Percentiles rank a stretch among this genome's conserved stretches.
phyloP scores from a whole-genome alignment of 2,797 vertebrate genomes.

The Bradypodion ventrale region DNA sequence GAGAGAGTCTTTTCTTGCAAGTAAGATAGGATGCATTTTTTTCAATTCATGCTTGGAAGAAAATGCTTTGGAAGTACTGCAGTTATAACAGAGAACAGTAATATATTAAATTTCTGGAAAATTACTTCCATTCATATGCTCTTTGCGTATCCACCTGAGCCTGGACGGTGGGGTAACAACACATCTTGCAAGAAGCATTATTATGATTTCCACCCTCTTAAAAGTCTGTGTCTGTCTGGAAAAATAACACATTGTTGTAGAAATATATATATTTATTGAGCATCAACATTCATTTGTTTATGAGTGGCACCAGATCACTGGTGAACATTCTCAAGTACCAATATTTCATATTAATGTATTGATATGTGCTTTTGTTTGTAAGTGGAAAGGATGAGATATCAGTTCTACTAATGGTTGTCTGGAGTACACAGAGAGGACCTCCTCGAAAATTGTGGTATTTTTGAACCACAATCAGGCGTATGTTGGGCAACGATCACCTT shows the following conservation, averaged over 20 bases:
- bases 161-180: background rate
- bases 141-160: too few relatives aligned
- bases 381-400: too few relatives aligned
- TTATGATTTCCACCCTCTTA: conserved; percentile 2
- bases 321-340: conserved; percentile 10
- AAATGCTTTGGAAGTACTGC: background rate
- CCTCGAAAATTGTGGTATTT: too few relatives aligned
- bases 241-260: conserved; percentile 31
- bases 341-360: background rate
- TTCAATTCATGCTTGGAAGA: background rate
- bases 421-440: too few relatives aligned
- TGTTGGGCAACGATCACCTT: too few relatives aligned
- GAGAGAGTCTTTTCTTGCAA: background rate
- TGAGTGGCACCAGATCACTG: conserved; percentile 2
- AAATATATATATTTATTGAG: conserved; percentile 6
- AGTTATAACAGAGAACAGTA: background rate
- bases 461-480: too few relatives aligned
- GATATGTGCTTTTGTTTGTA: background rate
- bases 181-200: background rate
- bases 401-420: background rate
- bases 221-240: background rate
- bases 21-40: background rate
- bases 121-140: background rate
- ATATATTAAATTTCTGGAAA: background rate
- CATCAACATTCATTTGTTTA: background rate